Evolutionary conservation across 2,888 invertebrate species (phyloP).

Genomic region (Noctua comes): DNA sequence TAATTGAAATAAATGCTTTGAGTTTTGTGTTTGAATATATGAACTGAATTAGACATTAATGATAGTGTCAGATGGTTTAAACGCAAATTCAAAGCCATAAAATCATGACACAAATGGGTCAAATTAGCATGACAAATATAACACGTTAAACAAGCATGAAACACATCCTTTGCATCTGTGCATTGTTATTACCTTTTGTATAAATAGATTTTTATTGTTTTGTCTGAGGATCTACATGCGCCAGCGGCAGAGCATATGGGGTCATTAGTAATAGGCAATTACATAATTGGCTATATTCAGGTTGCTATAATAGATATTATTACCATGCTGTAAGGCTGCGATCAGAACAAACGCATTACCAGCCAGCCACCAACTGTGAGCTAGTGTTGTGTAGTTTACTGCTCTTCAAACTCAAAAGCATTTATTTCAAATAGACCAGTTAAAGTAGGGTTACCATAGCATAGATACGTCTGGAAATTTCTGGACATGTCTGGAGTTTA

Average conservation of each 20-base stretch:
- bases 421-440: not conserved
- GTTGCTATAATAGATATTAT: no score
- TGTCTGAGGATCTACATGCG: constrained; percentile 33
- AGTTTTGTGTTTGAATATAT: no score
- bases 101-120: constrained; percentile 22
- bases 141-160: constrained; percentile 2
- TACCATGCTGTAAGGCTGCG: no score
- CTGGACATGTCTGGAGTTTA: no score
- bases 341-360: not conserved
- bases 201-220: constrained; percentile 7
- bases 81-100: constrained; percentile 5
- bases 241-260: constrained; percentile 1
- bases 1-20: no score
- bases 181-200: constrained; percentile 30
- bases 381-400: not conserved
- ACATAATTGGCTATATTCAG: not conserved
- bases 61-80: not conserved
- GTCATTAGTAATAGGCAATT: not conserved
- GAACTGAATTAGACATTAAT: not conserved
- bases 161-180: constrained; percentile 20
- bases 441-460: no score
- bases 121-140: constrained; percentile 34
- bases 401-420: not conserved
- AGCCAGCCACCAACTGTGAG: not conserved
- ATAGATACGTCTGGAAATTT: no score